Percentiles rank a stretch among this genome's conserved stretches.
phyloP scores from a whole-genome alignment of 2,797 vertebrate species.

The Ctenochaetus hawaiiensis region DNA sequence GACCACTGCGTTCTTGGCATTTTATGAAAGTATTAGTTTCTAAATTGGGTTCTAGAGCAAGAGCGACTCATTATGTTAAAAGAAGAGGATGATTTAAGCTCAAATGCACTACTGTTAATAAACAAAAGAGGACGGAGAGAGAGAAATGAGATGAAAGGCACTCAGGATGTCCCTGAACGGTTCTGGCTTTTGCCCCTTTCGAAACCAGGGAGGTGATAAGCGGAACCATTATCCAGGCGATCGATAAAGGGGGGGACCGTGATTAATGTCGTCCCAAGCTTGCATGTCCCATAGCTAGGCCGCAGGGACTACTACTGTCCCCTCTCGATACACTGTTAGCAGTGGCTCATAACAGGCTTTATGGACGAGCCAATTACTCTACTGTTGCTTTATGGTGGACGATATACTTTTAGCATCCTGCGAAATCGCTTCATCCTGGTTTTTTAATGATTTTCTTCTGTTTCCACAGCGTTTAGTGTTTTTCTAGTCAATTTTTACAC shows the following conservation, averaged over 20 bases:
- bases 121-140: conserved; percentile 40
- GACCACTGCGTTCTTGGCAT: conserved; percentile 15
- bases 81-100: conserved; percentile 19
- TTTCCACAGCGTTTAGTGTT: not conserved
- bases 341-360: conserved; percentile 54
- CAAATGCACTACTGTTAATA: conserved; percentile 27
- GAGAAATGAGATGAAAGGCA: conserved; percentile 38
- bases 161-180: conserved; percentile 57
- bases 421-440: conserved; percentile 14
- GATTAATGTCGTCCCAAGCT: conserved; percentile 80
- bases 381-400: conserved; percentile 33
- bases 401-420: conserved; percentile 19
- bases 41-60: conserved; percentile 6
- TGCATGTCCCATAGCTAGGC: conserved; percentile 52
- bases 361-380: conserved; percentile 62
- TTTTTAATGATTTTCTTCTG: not conserved
- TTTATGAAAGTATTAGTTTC: conserved; percentile 8
- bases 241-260: conserved; percentile 68
- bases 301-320: conserved; percentile 56
- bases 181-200: conserved; percentile 67
- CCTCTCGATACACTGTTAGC: conserved; percentile 43
- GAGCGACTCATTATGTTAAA: not conserved
- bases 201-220: conserved; percentile 79
- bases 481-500: rapidly evolving
- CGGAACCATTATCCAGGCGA: conserved; percentile 75